Evolutionary conservation across 2,888 invertebrate genomes (phyloP).

Genomic region (Melinaea marsaeus): DNA sequence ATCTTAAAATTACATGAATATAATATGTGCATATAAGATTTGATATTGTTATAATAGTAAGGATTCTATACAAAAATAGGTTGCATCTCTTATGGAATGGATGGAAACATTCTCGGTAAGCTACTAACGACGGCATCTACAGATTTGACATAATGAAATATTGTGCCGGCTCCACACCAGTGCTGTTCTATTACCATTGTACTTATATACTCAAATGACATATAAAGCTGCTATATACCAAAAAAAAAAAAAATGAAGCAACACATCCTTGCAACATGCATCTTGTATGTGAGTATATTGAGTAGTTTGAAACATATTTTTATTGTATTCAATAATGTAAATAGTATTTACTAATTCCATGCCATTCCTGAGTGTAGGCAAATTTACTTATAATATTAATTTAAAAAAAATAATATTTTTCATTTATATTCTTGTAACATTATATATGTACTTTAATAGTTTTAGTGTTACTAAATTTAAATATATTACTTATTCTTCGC

Average conservation of each 20-base stretch:
- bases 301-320: no score
- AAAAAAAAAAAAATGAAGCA: not conserved
- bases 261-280: not conserved
- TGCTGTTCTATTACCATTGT: constrained; percentile 16
- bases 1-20: not conserved
- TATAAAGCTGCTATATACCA: constrained; percentile 3
- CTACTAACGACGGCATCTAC: constrained; percentile 24
- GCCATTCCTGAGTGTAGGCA: no score
- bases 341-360: no score
- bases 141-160: constrained; percentile 19
- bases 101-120: constrained; percentile 26
- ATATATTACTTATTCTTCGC: no score
- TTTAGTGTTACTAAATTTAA: no score
- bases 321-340: no score
- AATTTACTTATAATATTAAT: no score
- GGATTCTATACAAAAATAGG: constrained; percentile 8
- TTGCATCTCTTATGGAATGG: constrained; percentile 26
- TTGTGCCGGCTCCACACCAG: constrained; percentile 28
- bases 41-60: not conserved
- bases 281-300: no score
- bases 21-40: not conserved
- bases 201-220: constrained; percentile 6
- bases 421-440: no score
- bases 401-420: no score
- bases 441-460: no score